Base-by-base conservation (phyloP, 2,888 invertebrate species). In the Sphecodes monilicornis region DNA sequence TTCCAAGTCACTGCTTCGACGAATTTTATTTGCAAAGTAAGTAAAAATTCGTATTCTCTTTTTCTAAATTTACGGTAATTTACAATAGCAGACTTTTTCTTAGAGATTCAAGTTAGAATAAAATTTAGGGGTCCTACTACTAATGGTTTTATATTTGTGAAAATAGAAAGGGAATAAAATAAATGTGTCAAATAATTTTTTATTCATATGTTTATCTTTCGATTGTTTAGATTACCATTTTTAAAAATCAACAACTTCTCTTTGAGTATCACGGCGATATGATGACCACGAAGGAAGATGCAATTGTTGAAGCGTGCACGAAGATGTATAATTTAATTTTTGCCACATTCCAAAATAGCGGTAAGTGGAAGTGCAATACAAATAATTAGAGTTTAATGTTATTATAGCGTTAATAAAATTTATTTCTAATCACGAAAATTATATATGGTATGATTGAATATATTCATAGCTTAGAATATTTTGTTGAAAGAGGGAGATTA, bases 11-110 rank as follows among this genome's bases (percentile, higher is more conserved):
- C 22, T n/a, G 71, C 88, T 57, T 76, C 79, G 4, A 10, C 76
- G 6, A 91, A 90, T 46, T 93, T 86, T 78, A 39, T 89, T 54
- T 92, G 93, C 80, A 93, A 90, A 87, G 94, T 94, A 77, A 82
- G 84, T 86, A 29, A 29, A 60, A 60, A 29, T 60, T 29, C 16
- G 29, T 29, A 6, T 29, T 60, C 0, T 29, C 8, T 18, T 50
- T 8, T 16, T 18, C 29, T 2, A 29, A 18, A 8, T 29, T 1
- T 29, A 16, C 13, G 13, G 13, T n/a, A 4, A 26, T 0, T 57
- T 26, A 3, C 57, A 57, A 1, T 57, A 57, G 4, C 13, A 57
- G 41, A 26, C 26, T 1, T 13, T 26, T 13, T 13, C 10, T 50
- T 50, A 16, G 26, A 13, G 5, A 18, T 46, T 18, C 46, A 46